Percentiles rank a stretch among this genome's conserved stretches.
Conservation (phyloP, 1,140 invertebrate genomes). For the Leptinotarsa defecta region DNA sequence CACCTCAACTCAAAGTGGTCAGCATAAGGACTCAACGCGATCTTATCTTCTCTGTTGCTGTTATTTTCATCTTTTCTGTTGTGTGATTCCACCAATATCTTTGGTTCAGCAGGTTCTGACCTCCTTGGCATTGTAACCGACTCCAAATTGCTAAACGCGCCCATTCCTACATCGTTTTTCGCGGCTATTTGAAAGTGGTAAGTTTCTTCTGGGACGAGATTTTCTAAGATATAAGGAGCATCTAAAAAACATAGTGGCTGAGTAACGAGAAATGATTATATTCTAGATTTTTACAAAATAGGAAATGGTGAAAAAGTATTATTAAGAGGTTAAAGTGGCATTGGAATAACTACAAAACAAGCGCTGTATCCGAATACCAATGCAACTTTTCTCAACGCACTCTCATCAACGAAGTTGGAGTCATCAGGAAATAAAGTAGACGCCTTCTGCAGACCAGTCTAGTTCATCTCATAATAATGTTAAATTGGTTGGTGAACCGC, state of each 20-base stretch:
- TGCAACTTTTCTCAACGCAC: too few species aligned
- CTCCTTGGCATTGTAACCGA: constrained; percentile 59
- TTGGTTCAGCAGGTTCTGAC: constrained; percentile 63
- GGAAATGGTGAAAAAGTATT: too few species aligned
- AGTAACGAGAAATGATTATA: not conserved
- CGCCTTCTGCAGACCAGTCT: too few species aligned
- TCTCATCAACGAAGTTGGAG: too few species aligned
- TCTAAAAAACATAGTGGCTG: constrained; percentile 52
- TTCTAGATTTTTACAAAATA: not conserved
- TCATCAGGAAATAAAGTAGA: too few species aligned
- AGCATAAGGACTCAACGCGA: constrained; percentile 64
- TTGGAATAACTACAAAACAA: too few species aligned
- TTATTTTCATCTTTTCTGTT: constrained; percentile 35
- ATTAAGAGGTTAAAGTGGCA: too few species aligned
- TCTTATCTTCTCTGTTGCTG: constrained; percentile 44
- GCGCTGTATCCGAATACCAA: too few species aligned
- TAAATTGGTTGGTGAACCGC: too few species aligned
- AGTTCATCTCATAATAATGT: too few species aligned
- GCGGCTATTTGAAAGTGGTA: constrained; percentile 88
- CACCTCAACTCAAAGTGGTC: constrained; percentile 81
- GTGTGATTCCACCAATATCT: constrained; percentile 56
- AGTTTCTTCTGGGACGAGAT: constrained; percentile 73
- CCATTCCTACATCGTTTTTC: constrained; percentile 79
- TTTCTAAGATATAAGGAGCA: constrained; percentile 79
- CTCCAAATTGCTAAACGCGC: constrained; percentile 65